phyloP scores from a whole-genome alignment of 2,888 invertebrate species.

The Acholoe squamosa region DNA sequence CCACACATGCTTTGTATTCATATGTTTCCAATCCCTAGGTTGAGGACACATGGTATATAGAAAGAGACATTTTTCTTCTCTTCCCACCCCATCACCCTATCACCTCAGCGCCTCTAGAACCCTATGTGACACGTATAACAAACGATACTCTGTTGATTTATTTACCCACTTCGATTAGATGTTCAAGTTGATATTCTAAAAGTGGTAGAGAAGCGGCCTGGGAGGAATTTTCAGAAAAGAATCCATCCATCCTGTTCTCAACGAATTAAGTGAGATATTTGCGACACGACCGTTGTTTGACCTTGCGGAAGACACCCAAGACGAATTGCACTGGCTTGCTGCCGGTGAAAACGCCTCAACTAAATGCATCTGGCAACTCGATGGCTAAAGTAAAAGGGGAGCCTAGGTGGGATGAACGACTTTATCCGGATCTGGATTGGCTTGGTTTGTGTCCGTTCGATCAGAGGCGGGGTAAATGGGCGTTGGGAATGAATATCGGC shows the following conservation, averaged over 20 bases:
- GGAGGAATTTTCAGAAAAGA: not conserved
- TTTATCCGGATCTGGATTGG: conserved; percentile 40
- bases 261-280: conserved; percentile 35
- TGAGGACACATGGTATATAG: not conserved
- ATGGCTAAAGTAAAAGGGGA: conserved; percentile 13
- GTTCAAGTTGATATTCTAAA: not conserved
- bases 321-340: not conserved
- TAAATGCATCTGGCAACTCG: conserved; percentile 46
- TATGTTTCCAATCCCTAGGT: not conserved
- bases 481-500: conserved; percentile 46
- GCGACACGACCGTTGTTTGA: not conserved
- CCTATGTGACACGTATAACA: not conserved
- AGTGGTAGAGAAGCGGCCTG: not conserved
- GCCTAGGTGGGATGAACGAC: conserved; percentile 28
- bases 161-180: not conserved
- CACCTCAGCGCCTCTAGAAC: not conserved
- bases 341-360: not conserved
- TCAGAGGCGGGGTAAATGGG: not conserved
- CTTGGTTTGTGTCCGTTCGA: conserved; percentile 55
- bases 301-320: not conserved
- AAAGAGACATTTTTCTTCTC: not conserved
- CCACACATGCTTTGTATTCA: not conserved
- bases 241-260: not conserved
- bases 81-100: not conserved
- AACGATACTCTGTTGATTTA: not conserved